These are phyloP conservation scores for Myathropa florea DNA, from an alignment of 2,888 invertebrate species.

Conservation along the genomic window DNA sequence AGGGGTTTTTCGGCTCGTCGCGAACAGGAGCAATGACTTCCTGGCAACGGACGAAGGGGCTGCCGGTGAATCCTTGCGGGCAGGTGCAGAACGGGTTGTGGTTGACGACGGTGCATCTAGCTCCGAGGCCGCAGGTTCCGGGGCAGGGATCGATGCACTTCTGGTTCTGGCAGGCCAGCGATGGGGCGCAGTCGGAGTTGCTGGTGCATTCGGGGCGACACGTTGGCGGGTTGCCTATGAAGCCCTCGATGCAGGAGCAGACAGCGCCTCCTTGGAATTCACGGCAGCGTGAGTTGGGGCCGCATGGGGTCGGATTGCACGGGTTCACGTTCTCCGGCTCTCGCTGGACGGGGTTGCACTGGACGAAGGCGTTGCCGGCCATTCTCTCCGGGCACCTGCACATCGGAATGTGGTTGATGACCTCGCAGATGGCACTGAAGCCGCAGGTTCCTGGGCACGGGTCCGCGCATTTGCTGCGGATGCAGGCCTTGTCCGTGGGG, in stretches of 20 bases:
- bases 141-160: slow-evolving; percentile 90
- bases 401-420: slow-evolving; percentile 89
- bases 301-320: slow-evolving; percentile 88
- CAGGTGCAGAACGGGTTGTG: slow-evolving; percentile 91
- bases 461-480: slow-evolving; percentile 87
- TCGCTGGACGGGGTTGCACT: slow-evolving; percentile 78
- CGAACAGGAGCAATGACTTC: slow-evolving; percentile 78
- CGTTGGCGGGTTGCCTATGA: slow-evolving; percentile 88
- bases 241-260: slow-evolving; percentile 88
- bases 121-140: slow-evolving; percentile 88
- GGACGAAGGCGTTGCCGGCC: slow-evolving; percentile 87
- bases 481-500: slow-evolving; percentile 85
- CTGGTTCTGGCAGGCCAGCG: slow-evolving; percentile 89
- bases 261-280: slow-evolving; percentile 83
- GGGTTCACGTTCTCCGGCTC: slow-evolving; percentile 82
- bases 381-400: slow-evolving; percentile 87
- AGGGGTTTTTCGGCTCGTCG: slow-evolving; percentile 77
- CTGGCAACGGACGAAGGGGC: slow-evolving; percentile 87
- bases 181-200: slow-evolving; percentile 88
- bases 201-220: slow-evolving; percentile 90
- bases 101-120: slow-evolving; percentile 88
- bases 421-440: slow-evolving; percentile 87
- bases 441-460: slow-evolving; percentile 92
- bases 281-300: slow-evolving; percentile 88
- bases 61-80: slow-evolving; percentile 85